A percentile compares a stretch with the other conserved stretches of the same genome.
phyloP scores from a whole-genome alignment of 2,888 invertebrate genomes.

The Megalurothrips usitatus region DNA sequence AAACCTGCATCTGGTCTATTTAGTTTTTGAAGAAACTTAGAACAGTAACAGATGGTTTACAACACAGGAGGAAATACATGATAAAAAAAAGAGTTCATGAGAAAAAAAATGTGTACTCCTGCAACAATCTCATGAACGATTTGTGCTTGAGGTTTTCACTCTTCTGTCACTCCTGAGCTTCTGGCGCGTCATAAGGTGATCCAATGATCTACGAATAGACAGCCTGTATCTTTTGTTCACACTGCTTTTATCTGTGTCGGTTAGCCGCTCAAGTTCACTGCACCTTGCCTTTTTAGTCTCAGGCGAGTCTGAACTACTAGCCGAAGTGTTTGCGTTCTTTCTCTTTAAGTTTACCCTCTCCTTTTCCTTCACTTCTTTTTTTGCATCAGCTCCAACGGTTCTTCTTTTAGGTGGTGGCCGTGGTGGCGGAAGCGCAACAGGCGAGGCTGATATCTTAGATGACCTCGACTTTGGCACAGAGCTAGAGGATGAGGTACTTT shows the following conservation, averaged over 20 bases:
- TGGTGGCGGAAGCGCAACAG: background rate
- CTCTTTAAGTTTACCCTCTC: background rate
- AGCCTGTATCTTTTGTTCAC: background rate
- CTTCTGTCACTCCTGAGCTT: background rate
- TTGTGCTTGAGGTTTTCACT: background rate
- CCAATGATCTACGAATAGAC: background rate
- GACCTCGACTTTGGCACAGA: background rate
- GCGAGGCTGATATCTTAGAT: background rate
- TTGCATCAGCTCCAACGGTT: background rate
- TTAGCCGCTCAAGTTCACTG: background rate
- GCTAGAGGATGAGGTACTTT: background rate
- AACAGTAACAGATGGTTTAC: background rate
- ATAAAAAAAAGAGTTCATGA: background rate
- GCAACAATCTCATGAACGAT: background rate
- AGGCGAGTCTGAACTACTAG: background rate
- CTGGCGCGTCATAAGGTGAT: background rate
- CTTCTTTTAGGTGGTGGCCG: background rate
- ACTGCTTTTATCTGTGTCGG: background rate
- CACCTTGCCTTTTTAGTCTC: background rate
- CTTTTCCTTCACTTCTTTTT: background rate
- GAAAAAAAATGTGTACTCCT: background rate
- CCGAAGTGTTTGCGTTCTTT: background rate
- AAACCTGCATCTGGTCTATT: no score
- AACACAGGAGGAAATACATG: background rate
- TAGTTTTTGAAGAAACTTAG: background rate